phyloP scores from a whole-genome alignment of 2,113 vertebrate genomes.

The Puntigrus tetrazona region DNA sequence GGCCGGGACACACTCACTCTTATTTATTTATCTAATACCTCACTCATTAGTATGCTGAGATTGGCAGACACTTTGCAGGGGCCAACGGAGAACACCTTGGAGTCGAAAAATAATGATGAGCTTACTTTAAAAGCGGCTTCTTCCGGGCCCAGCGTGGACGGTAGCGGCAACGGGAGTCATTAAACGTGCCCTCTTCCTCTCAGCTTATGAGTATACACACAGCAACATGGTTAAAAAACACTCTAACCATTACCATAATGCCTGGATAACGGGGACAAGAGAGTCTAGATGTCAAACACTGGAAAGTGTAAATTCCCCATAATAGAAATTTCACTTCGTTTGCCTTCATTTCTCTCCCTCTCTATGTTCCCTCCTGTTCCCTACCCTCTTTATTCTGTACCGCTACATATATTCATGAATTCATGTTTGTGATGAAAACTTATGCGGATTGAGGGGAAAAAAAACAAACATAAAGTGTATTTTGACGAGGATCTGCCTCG shows the following conservation, averaged over 20 bases:
- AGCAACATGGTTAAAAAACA: conserved; percentile 56
- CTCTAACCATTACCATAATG: conserved; percentile 62
- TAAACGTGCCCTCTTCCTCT: conserved; percentile 60
- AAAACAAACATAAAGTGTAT: conserved; percentile 71
- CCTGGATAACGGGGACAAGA: conserved; percentile 61
- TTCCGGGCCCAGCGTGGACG: conserved; percentile 53
- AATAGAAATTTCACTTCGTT: conserved; percentile 45
- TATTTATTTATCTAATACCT: conserved; percentile 48
- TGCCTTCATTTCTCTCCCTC: conserved; percentile 43
- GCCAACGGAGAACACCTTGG: conserved; percentile 58
- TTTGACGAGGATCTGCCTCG: conserved; percentile 72
- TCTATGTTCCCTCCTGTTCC: conserved; percentile 12
- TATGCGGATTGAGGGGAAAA: conserved; percentile 74
- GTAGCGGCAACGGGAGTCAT: conserved; percentile 70
- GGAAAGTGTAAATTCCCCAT: conserved; percentile 58
- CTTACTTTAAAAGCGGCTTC: conserved; percentile 64
- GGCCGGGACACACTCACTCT: conserved; percentile 26
- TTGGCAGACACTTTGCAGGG: conserved; percentile 52
- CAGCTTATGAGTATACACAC: conserved; percentile 62
- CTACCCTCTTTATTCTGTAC: conserved; percentile 59
- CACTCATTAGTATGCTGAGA: conserved; percentile 66
- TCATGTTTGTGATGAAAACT: conserved; percentile 78
- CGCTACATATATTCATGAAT: conserved; percentile 81
- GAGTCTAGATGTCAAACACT: conserved; percentile 69
- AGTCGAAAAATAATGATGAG: conserved; percentile 72